Evolutionary conservation across 2,797 vertebrate genomes (phyloP), one percentile per base, ranked within the genome.

Genomic region (Crenuchus spilurus): DNA sequence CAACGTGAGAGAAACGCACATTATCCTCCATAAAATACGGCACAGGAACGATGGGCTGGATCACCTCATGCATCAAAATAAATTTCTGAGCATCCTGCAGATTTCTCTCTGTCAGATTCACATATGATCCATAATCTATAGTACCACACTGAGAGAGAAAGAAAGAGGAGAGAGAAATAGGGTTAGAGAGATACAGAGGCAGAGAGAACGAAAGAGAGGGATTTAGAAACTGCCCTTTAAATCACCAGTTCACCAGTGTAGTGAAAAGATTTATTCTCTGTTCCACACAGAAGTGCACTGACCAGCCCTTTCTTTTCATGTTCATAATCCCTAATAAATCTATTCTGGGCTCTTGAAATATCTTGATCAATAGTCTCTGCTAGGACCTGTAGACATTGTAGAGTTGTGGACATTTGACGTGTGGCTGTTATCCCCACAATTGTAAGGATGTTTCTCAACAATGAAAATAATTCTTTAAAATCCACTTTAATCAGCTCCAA

Each of bases 11-110:
- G 86, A 98, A 98, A 67, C 97, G 94, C 42, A 96, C 95, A 11
- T 93, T 95, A 88, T 98, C 97, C 86, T 98, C 96, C 96, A 97
- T 96, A 88, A 98, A 99, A 84, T 95, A 93, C 0, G 97, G 97
- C 80, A 95, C 87, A 0, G 95, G 88, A 64, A 89, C 90, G 78
- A 97, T 91, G 0, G 97, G 97, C 81, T 98, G 97, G 60, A 98
- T 89, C 24, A 99, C 97, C 72, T 98, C 96, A 0, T 98, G 95
- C 96, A 97, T 98, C 82, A 98, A 88, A 81, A 98, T 91, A 88
- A 97, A 98, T 87, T 95, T 97, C 86, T 98, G 97, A 33, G 97
- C 97, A 1, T 99, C 96, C 80, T 98, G 97, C 80, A 98, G 94
- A 87, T 96, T 98, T 72, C 96, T 93, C 68, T 98, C 93, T 0